Percentiles rank a stretch among this genome's conserved stretches.
phyloP scores from a whole-genome alignment of 2,888 invertebrate species.

The Gnatocerus cornutus region DNA sequence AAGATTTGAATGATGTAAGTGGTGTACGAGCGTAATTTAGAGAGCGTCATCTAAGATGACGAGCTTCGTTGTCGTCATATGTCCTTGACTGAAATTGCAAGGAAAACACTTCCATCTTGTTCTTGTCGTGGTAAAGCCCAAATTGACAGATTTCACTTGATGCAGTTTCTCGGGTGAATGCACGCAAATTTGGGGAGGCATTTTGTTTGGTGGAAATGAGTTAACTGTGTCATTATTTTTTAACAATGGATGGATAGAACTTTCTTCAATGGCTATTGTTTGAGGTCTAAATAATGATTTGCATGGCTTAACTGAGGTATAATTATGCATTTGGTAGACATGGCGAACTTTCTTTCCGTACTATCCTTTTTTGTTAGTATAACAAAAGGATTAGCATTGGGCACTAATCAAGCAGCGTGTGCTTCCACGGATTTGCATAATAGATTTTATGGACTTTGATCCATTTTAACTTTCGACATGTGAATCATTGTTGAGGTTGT shows the following conservation, averaged over 20 bases:
- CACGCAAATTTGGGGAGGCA: background rate
- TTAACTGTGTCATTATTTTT: constrained; percentile 33
- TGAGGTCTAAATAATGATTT: constrained; percentile 14
- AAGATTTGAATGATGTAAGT: constrained; percentile 36
- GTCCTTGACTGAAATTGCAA: constrained; percentile 39
- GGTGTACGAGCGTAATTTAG: constrained; percentile 22
- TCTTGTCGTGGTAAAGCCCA: constrained; percentile 6
- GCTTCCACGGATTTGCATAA: constrained; percentile 10
- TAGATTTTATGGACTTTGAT: background rate
- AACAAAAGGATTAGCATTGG: constrained; percentile 18
- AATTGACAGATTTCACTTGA: constrained; percentile 1
- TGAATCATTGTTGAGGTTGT: background rate
- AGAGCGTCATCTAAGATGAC: constrained; percentile 26
- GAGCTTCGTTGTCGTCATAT: constrained; percentile 34
- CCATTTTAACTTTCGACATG: constrained; percentile 4
- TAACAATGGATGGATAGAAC: constrained; percentile 31
- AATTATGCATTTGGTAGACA: constrained; percentile 21
- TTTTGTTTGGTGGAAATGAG: constrained; percentile 14
- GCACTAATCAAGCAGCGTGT: constrained; percentile 4
- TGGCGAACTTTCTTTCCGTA: constrained; percentile 33
- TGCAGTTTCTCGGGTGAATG: background rate
- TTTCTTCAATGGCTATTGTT: constrained; percentile 40
- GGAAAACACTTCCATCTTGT: constrained; percentile 31
- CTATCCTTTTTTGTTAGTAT: background rate
- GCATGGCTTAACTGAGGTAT: constrained; percentile 14